phyloP scores from a whole-genome alignment of 2,888 invertebrate species.

The Mystacides longicornis region DNA sequence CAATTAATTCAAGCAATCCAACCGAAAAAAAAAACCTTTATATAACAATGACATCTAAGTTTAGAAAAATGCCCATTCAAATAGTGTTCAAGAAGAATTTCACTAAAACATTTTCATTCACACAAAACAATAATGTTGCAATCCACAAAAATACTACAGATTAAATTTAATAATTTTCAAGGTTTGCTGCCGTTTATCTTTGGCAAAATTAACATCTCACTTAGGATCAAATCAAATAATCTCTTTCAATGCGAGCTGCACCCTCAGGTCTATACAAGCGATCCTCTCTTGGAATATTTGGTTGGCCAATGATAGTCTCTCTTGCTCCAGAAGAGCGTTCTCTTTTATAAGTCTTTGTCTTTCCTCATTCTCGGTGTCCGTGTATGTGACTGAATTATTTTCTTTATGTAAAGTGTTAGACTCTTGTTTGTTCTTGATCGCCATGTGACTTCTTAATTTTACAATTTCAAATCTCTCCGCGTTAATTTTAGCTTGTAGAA shows the following conservation, averaged over 20 bases:
- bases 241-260: constrained; percentile 57
- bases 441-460: constrained; percentile 50
- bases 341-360: constrained; percentile 49
- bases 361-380: constrained; percentile 40
- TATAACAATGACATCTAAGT: too few species aligned
- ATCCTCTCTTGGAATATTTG: constrained; percentile 67
- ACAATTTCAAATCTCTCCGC: constrained; percentile 68
- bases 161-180: too few species aligned
- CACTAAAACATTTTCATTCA: too few species aligned
- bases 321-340: constrained; percentile 60
- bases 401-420: constrained; percentile 34
- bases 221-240: constrained; percentile 33
- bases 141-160: too few species aligned
- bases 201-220: constrained; percentile 5
- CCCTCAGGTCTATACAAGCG: constrained; percentile 63
- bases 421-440: constrained; percentile 45
- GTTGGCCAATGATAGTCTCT: constrained; percentile 56
- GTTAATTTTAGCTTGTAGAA: constrained; percentile 62
- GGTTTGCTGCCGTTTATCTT: too few species aligned
- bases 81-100: too few species aligned
- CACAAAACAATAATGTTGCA: too few species aligned
- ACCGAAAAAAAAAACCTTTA: too few species aligned
- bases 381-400: constrained; percentile 22
- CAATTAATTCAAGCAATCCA: too few species aligned
- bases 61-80: too few species aligned